A percentile compares a stretch with the other conserved stretches of the same genome.
These are phyloP conservation scores for Dromius quadrimaculatus DNA, from an alignment of 2,888 invertebrate species.

Conservation along the genomic window DNA sequence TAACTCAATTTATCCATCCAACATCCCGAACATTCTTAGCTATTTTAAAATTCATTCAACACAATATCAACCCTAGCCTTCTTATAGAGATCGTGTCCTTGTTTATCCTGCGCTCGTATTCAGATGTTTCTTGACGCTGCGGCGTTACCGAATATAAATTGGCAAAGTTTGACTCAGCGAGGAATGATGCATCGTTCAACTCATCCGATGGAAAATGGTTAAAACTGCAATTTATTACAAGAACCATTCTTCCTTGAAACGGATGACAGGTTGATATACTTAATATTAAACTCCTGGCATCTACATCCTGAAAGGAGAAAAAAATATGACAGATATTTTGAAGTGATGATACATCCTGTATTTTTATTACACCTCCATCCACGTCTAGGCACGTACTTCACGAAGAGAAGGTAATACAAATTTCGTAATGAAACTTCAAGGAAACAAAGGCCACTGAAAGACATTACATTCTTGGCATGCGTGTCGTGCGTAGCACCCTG, in stretches of 20 bases:
- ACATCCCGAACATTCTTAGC: conserved; percentile 3
- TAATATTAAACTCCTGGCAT: conserved; percentile 22
- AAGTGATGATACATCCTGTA: not conserved
- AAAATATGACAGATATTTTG: conserved; percentile 16
- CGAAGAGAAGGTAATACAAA: conserved; percentile 20
- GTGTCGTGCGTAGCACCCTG: conserved; percentile 13
- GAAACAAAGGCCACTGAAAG: conserved; percentile 21
- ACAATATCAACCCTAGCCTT: not conserved
- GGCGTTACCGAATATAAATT: conserved; percentile 43
- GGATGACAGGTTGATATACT: conserved; percentile 40
- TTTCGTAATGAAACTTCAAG: conserved; percentile 23
- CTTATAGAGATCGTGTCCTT: conserved; percentile 10
- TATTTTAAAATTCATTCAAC: conserved; percentile 32
- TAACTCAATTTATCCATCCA: conserved; percentile 32
- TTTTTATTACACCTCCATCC: not conserved
- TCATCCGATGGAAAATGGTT: conserved; percentile 23
- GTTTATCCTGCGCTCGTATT: conserved; percentile 17
- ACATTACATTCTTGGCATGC: conserved; percentile 28
- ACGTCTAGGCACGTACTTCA: conserved; percentile 1
- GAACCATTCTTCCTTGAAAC: conserved; percentile 30
- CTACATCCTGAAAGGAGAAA: conserved; percentile 18
- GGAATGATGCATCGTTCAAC: conserved; percentile 32
- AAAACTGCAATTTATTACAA: conserved; percentile 41
- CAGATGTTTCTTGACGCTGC: conserved; percentile 32
- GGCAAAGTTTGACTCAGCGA: conserved; percentile 44